These are phyloP conservation scores for Panthera tigris DNA, from an alignment of 2,113 vertebrate species.

Conservation along the genomic window DNA sequence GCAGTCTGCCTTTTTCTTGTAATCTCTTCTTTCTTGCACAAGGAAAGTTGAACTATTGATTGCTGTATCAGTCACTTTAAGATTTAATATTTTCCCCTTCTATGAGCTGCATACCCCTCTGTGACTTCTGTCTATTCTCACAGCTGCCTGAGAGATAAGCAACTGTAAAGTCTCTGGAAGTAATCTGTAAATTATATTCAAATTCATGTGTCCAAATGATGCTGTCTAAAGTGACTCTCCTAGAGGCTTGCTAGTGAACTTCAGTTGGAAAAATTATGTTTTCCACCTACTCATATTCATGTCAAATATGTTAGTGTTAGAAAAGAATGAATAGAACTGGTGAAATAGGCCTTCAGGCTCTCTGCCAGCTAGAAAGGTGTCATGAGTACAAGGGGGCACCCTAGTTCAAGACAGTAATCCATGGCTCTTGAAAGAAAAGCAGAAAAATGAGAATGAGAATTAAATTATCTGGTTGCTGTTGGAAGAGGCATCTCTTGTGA, in stretches of 20 bases:
- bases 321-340: constrained; percentile 48
- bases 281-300: constrained; percentile 73
- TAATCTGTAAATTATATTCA: constrained; percentile 85
- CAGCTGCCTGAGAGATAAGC: constrained; percentile 80
- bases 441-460: constrained; percentile 38
- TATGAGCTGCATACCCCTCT: constrained; percentile 70
- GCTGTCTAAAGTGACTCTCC: constrained; percentile 78
- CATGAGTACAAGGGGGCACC: neutral
- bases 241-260: constrained; percentile 68
- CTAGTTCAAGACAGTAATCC: constrained; percentile 37
- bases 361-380: neutral
- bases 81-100: constrained; percentile 78
- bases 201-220: constrained; percentile 79
- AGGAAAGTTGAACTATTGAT: constrained; percentile 83
- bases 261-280: constrained; percentile 78
- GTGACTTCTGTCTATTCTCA: constrained; percentile 81
- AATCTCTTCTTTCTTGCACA: constrained; percentile 62
- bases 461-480: constrained; percentile 16
- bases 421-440: constrained; percentile 48
- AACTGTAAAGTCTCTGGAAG: constrained; percentile 80
- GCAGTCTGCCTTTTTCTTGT: constrained; percentile 68
- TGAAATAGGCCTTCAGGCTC: constrained; percentile 55
- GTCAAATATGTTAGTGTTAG: constrained; percentile 72
- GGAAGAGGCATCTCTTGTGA: constrained; percentile 33
- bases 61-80: constrained; percentile 81